Percentiles rank a stretch among this genome's conserved stretches.
These are phyloP conservation scores for Gymnothorax javanicus DNA, from an alignment of 2,797 vertebrate species.

Conservation along the genomic window DNA sequence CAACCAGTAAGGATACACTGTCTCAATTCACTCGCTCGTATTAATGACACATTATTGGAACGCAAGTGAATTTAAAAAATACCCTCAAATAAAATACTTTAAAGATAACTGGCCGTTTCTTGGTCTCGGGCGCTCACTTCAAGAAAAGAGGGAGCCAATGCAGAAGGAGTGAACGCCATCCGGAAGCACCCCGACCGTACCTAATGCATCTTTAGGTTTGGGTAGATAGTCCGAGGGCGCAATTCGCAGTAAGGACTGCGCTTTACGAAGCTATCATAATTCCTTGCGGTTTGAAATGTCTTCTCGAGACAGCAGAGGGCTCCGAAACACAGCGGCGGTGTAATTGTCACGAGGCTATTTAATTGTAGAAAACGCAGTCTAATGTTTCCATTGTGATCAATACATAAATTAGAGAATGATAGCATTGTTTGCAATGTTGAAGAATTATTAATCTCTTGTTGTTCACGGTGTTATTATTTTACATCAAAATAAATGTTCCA, in stretches of 20 bases:
- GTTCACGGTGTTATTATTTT: background rate
- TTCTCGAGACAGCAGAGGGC: conserved; percentile 41
- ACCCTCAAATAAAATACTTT: background rate
- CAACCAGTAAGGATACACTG: background rate
- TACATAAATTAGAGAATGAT: background rate
- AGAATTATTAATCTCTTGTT: background rate
- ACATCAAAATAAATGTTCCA: background rate
- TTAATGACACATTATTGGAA: background rate
- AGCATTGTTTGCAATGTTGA: background rate
- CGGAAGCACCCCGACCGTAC: background rate
- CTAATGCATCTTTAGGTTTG: background rate
- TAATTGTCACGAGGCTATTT: background rate
- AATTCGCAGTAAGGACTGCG: background rate
- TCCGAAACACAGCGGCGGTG: conserved; percentile 25
- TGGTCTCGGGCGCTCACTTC: background rate
- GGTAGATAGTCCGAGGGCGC: background rate
- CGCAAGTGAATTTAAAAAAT: background rate
- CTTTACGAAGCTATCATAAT: background rate
- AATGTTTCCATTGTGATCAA: background rate
- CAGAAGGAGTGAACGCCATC: background rate
- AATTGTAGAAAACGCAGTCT: background rate
- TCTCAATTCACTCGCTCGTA: background rate
- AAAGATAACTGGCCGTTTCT: background rate
- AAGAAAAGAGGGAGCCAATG: background rate
- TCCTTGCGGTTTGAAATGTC: background rate